Evolutionary conservation across 2,113 vertebrate species (phyloP).

Genomic region (Oryzias woworae): DNA sequence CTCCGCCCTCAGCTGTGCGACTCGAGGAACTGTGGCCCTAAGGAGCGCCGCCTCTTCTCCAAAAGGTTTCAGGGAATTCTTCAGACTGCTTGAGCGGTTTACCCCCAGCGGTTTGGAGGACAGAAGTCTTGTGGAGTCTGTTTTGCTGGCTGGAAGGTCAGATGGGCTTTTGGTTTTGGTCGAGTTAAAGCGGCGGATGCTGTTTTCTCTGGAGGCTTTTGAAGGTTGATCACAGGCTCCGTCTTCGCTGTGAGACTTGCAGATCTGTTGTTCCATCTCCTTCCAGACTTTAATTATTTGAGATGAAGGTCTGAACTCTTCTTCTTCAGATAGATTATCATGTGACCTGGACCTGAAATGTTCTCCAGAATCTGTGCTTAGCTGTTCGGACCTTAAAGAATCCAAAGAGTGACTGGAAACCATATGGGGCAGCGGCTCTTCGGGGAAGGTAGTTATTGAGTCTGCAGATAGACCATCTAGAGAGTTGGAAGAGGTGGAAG

Average conservation of each 20-base stretch:
- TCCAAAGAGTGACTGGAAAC: constrained; percentile 23
- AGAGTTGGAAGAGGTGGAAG: background rate
- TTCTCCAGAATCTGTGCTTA: constrained; percentile 14
- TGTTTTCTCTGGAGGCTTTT: background rate
- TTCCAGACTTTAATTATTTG: constrained; percentile 85
- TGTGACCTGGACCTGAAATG: constrained; percentile 18
- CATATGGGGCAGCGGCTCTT: background rate
- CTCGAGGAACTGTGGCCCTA: constrained; percentile 47
- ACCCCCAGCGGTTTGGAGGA: constrained; percentile 15
- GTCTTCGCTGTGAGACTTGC: constrained; percentile 25
- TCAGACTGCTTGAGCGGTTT: constrained; percentile 35
- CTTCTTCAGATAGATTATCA: constrained; percentile 55
- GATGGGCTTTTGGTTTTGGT: constrained; percentile 37
- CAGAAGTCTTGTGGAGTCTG: constrained; percentile 57
- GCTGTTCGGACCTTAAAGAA: constrained; percentile 22
- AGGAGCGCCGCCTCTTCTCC: constrained; percentile 25
- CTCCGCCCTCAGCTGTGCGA: constrained; percentile 61
- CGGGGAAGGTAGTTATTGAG: background rate
- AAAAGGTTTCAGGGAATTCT: constrained; percentile 32
- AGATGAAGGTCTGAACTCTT: constrained; percentile 80
- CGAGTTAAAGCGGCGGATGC: fast-evolving
- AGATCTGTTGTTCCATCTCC: constrained; percentile 73
- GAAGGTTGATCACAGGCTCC: background rate
- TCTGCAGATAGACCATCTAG: background rate
- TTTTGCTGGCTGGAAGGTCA: constrained; percentile 67